phyloP scores from a whole-genome alignment of 2,113 vertebrate species.

The Eretmochelys imbricata region DNA sequence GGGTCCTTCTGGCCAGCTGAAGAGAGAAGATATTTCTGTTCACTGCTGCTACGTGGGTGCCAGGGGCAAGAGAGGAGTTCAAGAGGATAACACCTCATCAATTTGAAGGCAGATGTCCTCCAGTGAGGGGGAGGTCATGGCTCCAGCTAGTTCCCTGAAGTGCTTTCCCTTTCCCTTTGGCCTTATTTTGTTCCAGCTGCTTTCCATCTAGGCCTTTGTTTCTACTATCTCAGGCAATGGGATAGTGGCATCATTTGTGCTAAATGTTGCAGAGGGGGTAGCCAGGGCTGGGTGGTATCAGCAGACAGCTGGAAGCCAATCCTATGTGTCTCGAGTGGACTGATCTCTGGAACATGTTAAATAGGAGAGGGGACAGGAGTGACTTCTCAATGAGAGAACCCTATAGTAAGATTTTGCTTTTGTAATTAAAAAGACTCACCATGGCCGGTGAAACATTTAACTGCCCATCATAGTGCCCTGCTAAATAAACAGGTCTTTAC shows the following conservation, averaged over 20 bases:
- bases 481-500: background rate
- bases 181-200: background rate
- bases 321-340: background rate
- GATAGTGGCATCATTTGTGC: background rate
- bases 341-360: background rate
- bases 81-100: background rate
- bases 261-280: background rate
- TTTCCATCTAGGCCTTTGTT: background rate
- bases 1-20: background rate
- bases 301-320: background rate
- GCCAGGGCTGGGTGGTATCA: background rate
- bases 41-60: background rate
- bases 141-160: background rate
- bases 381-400: background rate
- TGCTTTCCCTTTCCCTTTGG: background rate
- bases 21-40: slow-evolving; percentile 22
- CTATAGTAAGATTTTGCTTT: background rate
- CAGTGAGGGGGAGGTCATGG: no score
- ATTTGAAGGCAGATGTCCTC: background rate
- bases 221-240: background rate
- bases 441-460: background rate
- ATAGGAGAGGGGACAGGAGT: background rate
- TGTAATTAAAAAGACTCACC: background rate
- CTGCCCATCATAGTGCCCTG: background rate
- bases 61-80: background rate